Percentiles rank a stretch among this genome's conserved stretches.
Conservation (phyloP, 2,797 vertebrate species). For the Pantherophis alleghaniensis region DNA sequence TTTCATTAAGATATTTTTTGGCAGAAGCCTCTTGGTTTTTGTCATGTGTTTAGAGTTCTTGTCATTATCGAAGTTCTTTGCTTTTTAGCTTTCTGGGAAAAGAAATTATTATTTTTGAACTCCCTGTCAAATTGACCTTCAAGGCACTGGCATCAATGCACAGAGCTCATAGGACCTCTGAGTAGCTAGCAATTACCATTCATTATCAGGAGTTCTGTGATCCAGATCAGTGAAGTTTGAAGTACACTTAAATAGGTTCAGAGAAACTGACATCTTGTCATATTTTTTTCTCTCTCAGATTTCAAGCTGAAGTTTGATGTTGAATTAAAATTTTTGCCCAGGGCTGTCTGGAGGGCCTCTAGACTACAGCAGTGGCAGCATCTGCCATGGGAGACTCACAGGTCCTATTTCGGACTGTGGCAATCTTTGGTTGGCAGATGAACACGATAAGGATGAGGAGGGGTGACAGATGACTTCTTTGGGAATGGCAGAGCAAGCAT, state of each 20-base stretch:
- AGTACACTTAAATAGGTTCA: constrained; percentile 28
- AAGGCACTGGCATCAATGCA: neutral
- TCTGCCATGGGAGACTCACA: constrained; percentile 79
- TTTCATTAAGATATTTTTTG: neutral
- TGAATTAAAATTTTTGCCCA: constrained; percentile 84
- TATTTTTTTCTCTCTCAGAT: constrained; percentile 49
- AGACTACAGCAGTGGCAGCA: constrained; percentile 76
- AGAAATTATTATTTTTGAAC: neutral
- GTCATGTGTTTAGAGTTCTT: fast-evolving
- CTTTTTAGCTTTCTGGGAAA: neutral
- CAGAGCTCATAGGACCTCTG: neutral
- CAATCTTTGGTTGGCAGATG: constrained; percentile 60
- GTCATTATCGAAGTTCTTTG: neutral
- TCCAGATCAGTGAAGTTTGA: constrained; percentile 35
- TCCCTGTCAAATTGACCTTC: neutral
- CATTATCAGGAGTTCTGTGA: constrained; percentile 45
- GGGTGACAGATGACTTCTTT: neutral
- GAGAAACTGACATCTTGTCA: constrained; percentile 68
- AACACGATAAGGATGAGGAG: constrained; percentile 37
- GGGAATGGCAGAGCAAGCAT: constrained; percentile 46
- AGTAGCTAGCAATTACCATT: constrained; percentile 33
- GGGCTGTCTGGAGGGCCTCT: constrained; percentile 84
- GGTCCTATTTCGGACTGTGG: constrained; percentile 57
- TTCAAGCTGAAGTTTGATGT: constrained; percentile 74
- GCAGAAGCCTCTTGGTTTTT: fast-evolving